A percentile compares a stretch with the other conserved stretches of the same genome.
Evolutionary conservation across 2,113 vertebrate species (phyloP).

Genomic region (Ellobius talpinus): DNA sequence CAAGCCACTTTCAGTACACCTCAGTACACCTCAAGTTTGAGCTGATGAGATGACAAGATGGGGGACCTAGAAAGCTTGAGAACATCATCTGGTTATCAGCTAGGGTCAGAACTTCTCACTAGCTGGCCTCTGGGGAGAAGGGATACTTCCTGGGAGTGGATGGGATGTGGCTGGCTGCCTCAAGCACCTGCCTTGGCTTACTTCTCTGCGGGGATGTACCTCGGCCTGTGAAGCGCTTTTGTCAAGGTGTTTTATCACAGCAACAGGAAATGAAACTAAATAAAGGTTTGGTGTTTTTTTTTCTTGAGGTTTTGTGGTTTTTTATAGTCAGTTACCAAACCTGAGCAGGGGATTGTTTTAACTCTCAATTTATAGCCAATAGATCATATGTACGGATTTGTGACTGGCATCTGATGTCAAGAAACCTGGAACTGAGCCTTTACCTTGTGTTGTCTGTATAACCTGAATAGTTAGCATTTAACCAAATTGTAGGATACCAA

Average conservation of each 20-base stretch:
- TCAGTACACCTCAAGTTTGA: background rate
- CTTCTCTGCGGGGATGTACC: background rate
- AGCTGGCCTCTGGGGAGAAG: background rate
- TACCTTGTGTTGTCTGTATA: background rate
- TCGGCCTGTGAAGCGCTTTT: background rate
- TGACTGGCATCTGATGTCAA: background rate
- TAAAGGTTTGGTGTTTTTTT: background rate
- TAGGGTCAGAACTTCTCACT: background rate
- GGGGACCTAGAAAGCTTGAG: background rate
- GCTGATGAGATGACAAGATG: background rate
- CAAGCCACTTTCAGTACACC: background rate
- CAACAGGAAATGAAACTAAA: background rate
- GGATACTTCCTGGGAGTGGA: background rate
- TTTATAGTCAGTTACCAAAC: background rate
- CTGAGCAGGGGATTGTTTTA: background rate
- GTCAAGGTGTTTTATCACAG: background rate
- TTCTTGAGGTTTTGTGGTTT: background rate
- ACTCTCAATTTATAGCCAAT: background rate
- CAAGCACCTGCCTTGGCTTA: background rate
- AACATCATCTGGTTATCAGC: background rate
- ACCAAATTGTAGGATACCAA: background rate
- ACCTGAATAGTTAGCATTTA: background rate
- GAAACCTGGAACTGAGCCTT: background rate
- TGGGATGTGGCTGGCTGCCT: background rate
- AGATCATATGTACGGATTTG: background rate